Evolutionary conservation across 2,113 vertebrate species (phyloP), one percentile per base, ranked within the genome.

Genomic region (Mustela lutreola): DNA sequence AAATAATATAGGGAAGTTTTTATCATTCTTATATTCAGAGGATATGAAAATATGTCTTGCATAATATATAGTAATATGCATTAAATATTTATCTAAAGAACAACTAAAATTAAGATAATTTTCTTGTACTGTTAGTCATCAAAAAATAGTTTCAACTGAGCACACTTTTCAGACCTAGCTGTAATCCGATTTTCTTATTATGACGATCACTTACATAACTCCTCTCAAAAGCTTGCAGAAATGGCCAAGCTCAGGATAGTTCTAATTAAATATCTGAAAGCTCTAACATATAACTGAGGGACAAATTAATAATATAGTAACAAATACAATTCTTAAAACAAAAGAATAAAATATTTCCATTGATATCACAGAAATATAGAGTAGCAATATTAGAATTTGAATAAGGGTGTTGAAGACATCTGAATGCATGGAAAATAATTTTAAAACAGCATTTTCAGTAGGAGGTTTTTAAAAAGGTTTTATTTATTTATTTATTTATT

Each of bases 21-120:
- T 85, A 80, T 21, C 53, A 70, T 45, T 81, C 71, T 75, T 67
- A 83, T 67, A 84, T 62, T 88, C 36, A 94, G 53, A 86, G 6
- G 0, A 53, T 56, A 85, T 56, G 31, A 92, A 81, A 75, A 18
- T 92, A 48, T 31, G 81, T 73, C 14, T 42, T 83, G 7, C 39
- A 60, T 84, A 33, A 82, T 45, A 24, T 31, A 24, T 31, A 73
- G 39, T 26, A 89, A 89, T 63, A 21, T 78, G 19, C 22, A 76
- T 70, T 67, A 70, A 82, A 58, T 78, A 67, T n/a, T 84, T 81
- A 31, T 91, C 36, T 86, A 95, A 71, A 84, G 36, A 91, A 67
- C 11, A 73, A 81, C 39, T 45, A 16, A 33, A 33, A 71, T 18
- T 16, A 86, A 58, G 11, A 26, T 4, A 70, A 79, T 36, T 82